Evolutionary conservation across 2,888 invertebrate species (phyloP).

Genomic region (Sinopyrophorus schimmeli): DNA sequence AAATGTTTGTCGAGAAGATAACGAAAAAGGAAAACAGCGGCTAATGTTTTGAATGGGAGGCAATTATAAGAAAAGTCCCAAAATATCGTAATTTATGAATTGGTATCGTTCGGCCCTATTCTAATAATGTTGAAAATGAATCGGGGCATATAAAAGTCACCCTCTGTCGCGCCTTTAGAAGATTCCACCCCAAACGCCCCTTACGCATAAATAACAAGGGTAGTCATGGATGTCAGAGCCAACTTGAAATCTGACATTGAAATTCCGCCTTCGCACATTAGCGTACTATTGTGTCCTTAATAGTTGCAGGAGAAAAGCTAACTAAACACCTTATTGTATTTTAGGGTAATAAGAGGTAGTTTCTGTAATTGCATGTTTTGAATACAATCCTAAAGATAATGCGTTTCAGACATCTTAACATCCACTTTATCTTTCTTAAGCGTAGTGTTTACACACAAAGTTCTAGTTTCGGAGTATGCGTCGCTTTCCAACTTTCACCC

Average conservation of each 20-base stretch:
- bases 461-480: neutral
- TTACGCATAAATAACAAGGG: constrained; percentile 33
- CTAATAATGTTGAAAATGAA: constrained; percentile 30
- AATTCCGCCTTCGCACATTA: constrained; percentile 30
- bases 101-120: constrained; percentile 23
- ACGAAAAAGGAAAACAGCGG: constrained; percentile 7
- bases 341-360: constrained; percentile 12
- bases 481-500: neutral
- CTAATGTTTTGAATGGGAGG: constrained; percentile 15
- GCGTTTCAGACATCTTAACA: constrained; percentile 1
- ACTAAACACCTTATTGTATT: constrained; percentile 27
- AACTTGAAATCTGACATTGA: constrained; percentile 35
- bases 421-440: constrained; percentile 1
- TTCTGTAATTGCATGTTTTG: constrained; percentile 17
- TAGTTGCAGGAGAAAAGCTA: constrained; percentile 28
- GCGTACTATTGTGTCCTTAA: constrained; percentile 32
- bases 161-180: constrained; percentile 28
- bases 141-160: constrained; percentile 28
- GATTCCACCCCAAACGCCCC: constrained; percentile 28
- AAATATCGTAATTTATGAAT: constrained; percentile 26
- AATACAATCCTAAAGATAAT: constrained; percentile 1
- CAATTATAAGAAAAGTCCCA: constrained; percentile 9
- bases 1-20: too few relatives aligned
- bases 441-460: constrained; percentile 4
- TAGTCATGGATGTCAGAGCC: constrained; percentile 32